Percentiles rank a stretch among this genome's conserved stretches.
Evolutionary conservation across 2,797 vertebrate genomes (phyloP).

Genomic region (Poecilia velifera): DNA sequence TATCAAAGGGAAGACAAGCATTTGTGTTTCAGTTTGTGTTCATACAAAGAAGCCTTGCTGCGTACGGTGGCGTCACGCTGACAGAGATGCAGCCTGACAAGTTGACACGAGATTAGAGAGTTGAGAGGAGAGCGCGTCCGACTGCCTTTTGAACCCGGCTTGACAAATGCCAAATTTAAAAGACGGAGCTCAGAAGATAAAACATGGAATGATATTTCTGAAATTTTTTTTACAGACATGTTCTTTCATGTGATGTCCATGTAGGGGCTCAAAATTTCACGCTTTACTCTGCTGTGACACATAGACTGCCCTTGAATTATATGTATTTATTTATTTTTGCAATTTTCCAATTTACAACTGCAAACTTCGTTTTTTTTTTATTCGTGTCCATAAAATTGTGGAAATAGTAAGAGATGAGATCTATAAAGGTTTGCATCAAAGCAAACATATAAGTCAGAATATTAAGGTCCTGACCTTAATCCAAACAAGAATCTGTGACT

Average conservation of each 20-base stretch:
- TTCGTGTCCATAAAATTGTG: neutral
- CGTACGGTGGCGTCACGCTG: slow-evolving; percentile 52
- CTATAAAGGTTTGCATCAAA: neutral
- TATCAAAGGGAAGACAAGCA: slow-evolving; percentile 38
- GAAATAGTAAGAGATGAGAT: neutral
- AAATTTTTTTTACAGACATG: slow-evolving; percentile 42
- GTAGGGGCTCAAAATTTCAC: slow-evolving; percentile 9
- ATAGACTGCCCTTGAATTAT: neutral
- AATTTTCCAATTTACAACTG: neutral
- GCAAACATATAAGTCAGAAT: neutral
- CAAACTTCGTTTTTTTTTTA: neutral
- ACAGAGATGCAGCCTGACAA: slow-evolving; percentile 61
- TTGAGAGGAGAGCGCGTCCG: slow-evolving; percentile 52
- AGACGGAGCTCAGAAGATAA: slow-evolving; percentile 59
- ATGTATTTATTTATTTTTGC: neutral
- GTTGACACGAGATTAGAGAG: slow-evolving; percentile 61
- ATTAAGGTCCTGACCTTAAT: neutral
- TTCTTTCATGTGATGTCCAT: slow-evolving; percentile 41
- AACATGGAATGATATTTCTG: slow-evolving; percentile 50
- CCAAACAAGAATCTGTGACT: neutral
- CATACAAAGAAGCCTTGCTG: slow-evolving; percentile 44
- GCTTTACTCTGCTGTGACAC: neutral
- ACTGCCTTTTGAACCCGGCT: slow-evolving; percentile 64
- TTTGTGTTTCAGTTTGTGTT: slow-evolving; percentile 41
- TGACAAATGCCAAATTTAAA: slow-evolving; percentile 73